These are phyloP conservation scores for Luperina testacea DNA, from an alignment of 2,888 invertebrate genomes.

Conservation along the genomic window DNA sequence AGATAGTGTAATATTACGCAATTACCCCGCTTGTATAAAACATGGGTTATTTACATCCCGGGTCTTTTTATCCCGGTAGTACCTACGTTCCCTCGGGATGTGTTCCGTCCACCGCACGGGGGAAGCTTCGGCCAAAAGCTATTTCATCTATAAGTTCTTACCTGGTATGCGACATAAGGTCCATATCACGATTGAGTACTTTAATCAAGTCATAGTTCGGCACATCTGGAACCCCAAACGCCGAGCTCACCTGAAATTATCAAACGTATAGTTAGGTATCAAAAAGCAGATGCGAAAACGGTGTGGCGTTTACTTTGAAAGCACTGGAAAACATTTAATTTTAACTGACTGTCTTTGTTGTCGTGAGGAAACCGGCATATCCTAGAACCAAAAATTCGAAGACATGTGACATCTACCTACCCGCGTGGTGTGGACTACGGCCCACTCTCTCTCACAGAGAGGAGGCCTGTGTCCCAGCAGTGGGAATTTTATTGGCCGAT, in stretches of 20 bases:
- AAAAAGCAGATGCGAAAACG: neutral
- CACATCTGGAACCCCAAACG: slow-evolving; percentile 68
- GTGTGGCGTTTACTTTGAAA: neutral
- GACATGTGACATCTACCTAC: neutral
- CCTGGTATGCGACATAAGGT: slow-evolving; percentile 64
- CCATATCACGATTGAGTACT: slow-evolving; percentile 68
- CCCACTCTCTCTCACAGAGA: neutral
- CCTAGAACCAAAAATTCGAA: neutral
- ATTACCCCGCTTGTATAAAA: neutral
- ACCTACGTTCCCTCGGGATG: neutral
- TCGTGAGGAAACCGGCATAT: neutral
- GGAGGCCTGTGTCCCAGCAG: neutral
- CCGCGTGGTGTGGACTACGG: neutral
- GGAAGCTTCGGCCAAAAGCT: neutral
- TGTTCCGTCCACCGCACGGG: neutral
- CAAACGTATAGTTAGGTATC: neutral
- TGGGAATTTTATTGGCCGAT: too few species aligned
- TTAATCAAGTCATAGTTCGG: slow-evolving; percentile 63
- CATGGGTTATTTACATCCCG: neutral
- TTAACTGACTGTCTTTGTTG: neutral
- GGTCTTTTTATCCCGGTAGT: neutral
- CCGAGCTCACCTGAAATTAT: slow-evolving; percentile 68
- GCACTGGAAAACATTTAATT: neutral
- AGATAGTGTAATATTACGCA: too few species aligned
- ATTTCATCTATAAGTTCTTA: neutral